A percentile compares a stretch with the other conserved stretches of the same genome.
These are phyloP conservation scores for Cygnus atratus DNA, from an alignment of 2,113 vertebrate species.

Conservation along the genomic window DNA sequence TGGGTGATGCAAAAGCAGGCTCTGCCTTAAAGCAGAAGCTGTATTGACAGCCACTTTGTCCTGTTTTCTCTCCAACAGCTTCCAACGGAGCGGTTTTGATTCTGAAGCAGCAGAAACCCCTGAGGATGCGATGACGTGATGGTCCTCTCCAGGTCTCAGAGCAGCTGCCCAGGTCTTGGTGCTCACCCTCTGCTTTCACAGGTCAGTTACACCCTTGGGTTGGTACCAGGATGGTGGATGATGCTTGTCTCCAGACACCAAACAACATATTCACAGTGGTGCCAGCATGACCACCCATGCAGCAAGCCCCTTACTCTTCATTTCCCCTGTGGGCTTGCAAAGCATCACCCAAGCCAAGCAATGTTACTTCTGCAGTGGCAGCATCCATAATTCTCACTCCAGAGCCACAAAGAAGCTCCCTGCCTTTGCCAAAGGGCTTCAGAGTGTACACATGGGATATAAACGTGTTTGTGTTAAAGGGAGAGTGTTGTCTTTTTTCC, in stretches of 20 bases:
- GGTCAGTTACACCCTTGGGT: not conserved
- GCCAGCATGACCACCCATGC: not conserved
- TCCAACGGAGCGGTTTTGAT: not conserved
- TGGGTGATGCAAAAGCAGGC: not conserved
- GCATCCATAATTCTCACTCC: not conserved
- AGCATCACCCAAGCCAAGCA: not conserved
- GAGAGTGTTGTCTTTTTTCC: not conserved
- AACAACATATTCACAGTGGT: fast-evolving
- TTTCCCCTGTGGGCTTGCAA: not conserved
- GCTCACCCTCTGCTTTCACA: not conserved
- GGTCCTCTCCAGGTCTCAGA: not conserved
- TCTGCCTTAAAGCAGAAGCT: not conserved
- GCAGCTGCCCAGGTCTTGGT: not conserved
- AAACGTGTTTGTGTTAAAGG: not conserved
- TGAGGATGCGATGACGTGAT: not conserved
- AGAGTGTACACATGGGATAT: not conserved
- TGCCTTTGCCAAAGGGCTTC: not conserved
- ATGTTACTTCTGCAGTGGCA: not conserved
- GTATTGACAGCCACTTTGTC: not conserved
- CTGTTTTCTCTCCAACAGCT: not conserved
- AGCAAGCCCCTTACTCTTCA: not conserved
- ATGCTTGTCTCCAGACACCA: not conserved
- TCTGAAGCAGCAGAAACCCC: not conserved
- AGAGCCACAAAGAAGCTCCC: not conserved
- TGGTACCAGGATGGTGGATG: not conserved